These are phyloP conservation scores for Hermaeophaga mercurialis DNA, from an alignment of 2,888 invertebrate species.

Conservation along the genomic window DNA sequence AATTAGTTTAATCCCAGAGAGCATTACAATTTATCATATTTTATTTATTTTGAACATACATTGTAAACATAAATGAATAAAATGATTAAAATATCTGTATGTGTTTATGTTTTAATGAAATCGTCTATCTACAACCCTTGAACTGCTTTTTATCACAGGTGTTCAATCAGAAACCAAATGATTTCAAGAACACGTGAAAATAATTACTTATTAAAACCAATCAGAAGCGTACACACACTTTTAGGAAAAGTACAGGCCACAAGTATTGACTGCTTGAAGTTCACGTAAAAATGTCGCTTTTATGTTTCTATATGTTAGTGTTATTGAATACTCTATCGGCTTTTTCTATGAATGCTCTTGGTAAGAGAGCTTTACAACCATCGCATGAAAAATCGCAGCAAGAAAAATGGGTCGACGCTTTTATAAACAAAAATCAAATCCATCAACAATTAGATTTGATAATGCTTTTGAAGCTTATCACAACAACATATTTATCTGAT, in stretches of 20 bases:
- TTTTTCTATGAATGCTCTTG: not conserved
- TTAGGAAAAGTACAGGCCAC: too few relatives aligned
- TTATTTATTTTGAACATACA: not conserved
- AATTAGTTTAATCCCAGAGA: conserved; percentile 8
- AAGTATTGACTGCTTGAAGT: too few relatives aligned
- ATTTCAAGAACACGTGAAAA: not conserved
- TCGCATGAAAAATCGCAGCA: conserved; percentile 54
- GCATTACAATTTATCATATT: not conserved
- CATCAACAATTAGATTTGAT: conserved; percentile 67
- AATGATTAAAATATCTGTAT: too few relatives aligned
- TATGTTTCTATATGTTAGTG: not conserved
- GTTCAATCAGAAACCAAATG: not conserved
- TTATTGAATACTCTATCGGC: not conserved
- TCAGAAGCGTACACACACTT: too few relatives aligned
- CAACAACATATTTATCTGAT: conserved; percentile 64
- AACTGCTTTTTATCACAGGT: not conserved
- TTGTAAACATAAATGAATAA: too few relatives aligned
- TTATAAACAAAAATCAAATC: conserved; percentile 43
- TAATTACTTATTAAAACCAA: conserved; percentile 13
- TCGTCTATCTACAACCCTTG: not conserved
- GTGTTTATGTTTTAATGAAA: not conserved
- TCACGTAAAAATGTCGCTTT: not conserved
- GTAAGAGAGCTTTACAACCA: conserved; percentile 53
- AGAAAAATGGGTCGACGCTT: conserved; percentile 52
- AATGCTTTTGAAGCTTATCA: conserved; percentile 65